Percentiles rank a stretch among this genome's conserved stretches.
Conservation (phyloP, 2,888 invertebrate species). For the Caenorhabditis becei region DNA sequence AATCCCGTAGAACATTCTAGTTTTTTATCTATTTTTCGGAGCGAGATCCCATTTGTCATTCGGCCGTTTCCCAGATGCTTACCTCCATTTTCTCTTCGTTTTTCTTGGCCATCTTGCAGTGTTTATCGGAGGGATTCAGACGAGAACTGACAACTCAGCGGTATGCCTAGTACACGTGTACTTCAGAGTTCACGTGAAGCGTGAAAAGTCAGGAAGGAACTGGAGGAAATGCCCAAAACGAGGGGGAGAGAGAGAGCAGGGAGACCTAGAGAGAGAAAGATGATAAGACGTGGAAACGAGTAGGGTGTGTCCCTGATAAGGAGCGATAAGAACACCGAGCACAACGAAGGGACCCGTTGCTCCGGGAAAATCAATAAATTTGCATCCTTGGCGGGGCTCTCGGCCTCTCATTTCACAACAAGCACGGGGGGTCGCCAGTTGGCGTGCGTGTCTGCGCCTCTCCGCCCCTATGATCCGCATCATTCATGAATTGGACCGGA, state of each 20-base stretch:
- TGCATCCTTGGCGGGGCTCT: slow-evolving; percentile 42
- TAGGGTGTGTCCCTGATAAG: slow-evolving; percentile 33
- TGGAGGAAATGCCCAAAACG: background rate
- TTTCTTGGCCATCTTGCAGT: slow-evolving; percentile 2
- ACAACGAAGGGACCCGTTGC: background rate
- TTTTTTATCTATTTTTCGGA: no score
- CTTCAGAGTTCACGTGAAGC: no score
- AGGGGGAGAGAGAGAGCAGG: slow-evolving; percentile 2
- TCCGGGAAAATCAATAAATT: slow-evolving; percentile 38
- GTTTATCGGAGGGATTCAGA: background rate
- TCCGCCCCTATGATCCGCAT: slow-evolving; percentile 34
- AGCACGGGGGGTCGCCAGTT: slow-evolving; percentile 4
- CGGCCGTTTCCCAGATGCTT: no score
- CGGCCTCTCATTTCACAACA: background rate
- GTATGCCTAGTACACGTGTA: no score
- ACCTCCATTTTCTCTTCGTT: slow-evolving; percentile 32
- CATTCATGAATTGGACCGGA: slow-evolving; percentile 4
- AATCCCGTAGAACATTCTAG: no score
- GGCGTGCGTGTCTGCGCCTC: slow-evolving; percentile 48
- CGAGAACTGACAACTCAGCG: background rate
- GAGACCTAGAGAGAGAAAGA: background rate
- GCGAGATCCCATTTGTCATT: no score
- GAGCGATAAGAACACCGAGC: slow-evolving; percentile 17
- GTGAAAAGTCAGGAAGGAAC: background rate
- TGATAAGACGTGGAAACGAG: slow-evolving; percentile 22